Evolutionary conservation across 2,113 vertebrate species (phyloP).

Genomic region (Verasper variegatus): DNA sequence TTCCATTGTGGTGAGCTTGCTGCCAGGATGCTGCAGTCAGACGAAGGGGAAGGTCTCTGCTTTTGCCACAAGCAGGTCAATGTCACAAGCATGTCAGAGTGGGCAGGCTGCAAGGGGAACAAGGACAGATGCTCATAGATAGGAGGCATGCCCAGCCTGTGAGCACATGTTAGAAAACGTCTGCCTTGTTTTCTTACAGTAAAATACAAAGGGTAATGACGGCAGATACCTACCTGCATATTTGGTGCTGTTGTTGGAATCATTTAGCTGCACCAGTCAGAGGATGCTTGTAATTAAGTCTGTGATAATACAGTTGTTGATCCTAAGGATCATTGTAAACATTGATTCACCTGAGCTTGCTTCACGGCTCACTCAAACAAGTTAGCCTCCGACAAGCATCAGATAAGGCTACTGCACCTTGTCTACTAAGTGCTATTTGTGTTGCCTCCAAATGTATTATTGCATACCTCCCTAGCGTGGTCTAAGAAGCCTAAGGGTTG

Average conservation of each 20-base stretch:
- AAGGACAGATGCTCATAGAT: conserved; percentile 55
- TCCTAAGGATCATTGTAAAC: conserved; percentile 34
- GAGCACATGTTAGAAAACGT: conserved; percentile 13
- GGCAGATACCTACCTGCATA: background rate
- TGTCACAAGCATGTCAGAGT: conserved; percentile 57
- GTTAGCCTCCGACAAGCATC: conserved; percentile 26
- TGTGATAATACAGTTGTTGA: conserved; percentile 27
- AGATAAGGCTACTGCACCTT: conserved; percentile 13
- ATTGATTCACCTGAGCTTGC: conserved; percentile 19
- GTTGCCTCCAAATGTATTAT: conserved; percentile 11
- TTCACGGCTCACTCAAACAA: conserved; percentile 22
- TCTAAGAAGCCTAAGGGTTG: conserved; percentile 75
- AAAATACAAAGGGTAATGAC: background rate
- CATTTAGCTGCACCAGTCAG: conserved; percentile 15
- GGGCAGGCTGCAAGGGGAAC: conserved; percentile 41
- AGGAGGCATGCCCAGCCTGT: conserved; percentile 26
- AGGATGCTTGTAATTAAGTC: conserved; percentile 20
- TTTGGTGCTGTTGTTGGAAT: conserved; percentile 12
- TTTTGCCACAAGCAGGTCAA: conserved; percentile 62
- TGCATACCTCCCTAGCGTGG: conserved; percentile 28
- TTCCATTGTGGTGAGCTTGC: conserved; percentile 42
- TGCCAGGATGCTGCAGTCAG: conserved; percentile 69
- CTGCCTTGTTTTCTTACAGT: conserved; percentile 16
- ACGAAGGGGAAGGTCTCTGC: conserved; percentile 51
- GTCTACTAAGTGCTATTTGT: conserved; percentile 43